Evolutionary conservation across 53 echinoderm and acorn worm genomes (phyloP), one percentile per base, ranked within the genome.

Genomic region (Mesocentrotus franciscanus): DNA sequence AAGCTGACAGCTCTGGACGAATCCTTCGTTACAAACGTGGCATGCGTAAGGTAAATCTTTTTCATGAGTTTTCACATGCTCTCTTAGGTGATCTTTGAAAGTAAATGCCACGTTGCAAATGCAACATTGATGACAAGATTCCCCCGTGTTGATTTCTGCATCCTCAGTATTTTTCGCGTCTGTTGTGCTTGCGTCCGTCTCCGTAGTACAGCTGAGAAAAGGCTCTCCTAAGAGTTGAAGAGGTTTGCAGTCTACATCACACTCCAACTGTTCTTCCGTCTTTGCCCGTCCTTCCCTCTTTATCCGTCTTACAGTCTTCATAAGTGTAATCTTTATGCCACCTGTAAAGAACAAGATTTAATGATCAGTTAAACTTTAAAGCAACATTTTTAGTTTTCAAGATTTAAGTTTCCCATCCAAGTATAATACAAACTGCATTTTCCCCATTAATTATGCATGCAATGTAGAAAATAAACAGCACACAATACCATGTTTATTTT

Each of bases 11-110:
- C 60, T 59, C 16, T 90, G 27, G 29, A 13, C 13, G 14, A 90
- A 90, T 60, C 30, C 90, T 2, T 60, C 32, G 13, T 30, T 30
- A 60, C 90, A 90, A 29, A 90, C 60, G 27, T 60, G 58, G 16
- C 90, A 90, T 20, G 90, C 90, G 20, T 90, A 90, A 29, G 58
- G n/a, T 17, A 60, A 11, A n/a, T 60, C 60, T 90, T 60, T 60
- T 4, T 29, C 58, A 59, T 90, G 90, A 12, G 32, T 60, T 60
- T 58, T 60, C 17, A 30, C 49, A 90, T 90, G 90, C 29, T 81
- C 42, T 42, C 18, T 18, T 5, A 81, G 22, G 7, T 39, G 81
- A 36, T 81, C 81, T 42, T 81, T 42, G 81, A 42, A 81, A 42
- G 36, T 33, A 18, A 81, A 81, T 39, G 81, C 81, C 13, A 81